Evolutionary conservation across 2,888 invertebrate species (phyloP).

Genomic region (Sisyra nigra): DNA sequence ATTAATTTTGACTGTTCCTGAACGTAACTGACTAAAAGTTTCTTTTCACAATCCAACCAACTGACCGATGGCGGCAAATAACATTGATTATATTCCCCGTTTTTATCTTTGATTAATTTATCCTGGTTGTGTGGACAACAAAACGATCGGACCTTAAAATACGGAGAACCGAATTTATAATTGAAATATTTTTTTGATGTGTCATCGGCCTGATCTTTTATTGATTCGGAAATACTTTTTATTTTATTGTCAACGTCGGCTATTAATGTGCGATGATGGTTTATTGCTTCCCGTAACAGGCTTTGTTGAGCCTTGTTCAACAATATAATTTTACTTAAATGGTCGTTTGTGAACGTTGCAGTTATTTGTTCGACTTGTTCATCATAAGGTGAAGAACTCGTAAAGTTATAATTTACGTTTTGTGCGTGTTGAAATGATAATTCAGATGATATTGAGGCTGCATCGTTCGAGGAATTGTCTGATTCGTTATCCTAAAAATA

Average conservation of each 20-base stretch:
- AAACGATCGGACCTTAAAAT: slow-evolving; percentile 44
- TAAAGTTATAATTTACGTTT: too few species aligned
- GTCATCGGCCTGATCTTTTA: background rate
- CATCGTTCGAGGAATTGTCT: too few species aligned
- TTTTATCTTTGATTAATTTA: slow-evolving; percentile 19
- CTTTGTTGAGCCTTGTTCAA: slow-evolving; percentile 3
- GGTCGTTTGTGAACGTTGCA: background rate
- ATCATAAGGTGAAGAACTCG: background rate
- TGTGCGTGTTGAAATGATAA: too few species aligned
- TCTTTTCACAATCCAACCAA: slow-evolving; percentile 21
- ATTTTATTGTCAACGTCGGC: background rate
- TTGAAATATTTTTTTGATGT: background rate
- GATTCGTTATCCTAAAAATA: too few species aligned
- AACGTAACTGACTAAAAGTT: slow-evolving; percentile 16
- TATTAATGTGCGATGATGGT: background rate
- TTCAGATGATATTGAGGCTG: too few species aligned
- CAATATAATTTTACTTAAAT: background rate
- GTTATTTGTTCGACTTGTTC: slow-evolving; percentile 1
- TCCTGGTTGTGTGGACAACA: slow-evolving; percentile 27
- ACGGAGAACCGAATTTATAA: slow-evolving; percentile 33
- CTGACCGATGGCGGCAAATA: slow-evolving; percentile 18
- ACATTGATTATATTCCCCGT: slow-evolving; percentile 20
- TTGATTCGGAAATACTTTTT: background rate
- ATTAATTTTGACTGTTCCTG: slow-evolving; percentile 1
- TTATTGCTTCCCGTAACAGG: background rate